phyloP scores from a whole-genome alignment of 2,888 invertebrate genomes.

The Choreutis nemorana region DNA sequence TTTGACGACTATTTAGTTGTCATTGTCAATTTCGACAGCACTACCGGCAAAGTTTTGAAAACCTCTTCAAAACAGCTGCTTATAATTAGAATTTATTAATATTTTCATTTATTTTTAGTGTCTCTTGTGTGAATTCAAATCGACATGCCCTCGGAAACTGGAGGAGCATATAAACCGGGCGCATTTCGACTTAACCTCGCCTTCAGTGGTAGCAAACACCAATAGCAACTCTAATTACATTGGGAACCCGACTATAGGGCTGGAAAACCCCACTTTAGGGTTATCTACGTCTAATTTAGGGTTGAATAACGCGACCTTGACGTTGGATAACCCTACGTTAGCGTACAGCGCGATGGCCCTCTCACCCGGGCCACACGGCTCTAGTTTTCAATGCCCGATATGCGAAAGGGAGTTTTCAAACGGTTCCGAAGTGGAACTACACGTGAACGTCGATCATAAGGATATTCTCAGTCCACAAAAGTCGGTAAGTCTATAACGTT shows the following conservation, averaged over 20 bases:
- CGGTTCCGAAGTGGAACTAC: slow-evolving; percentile 81
- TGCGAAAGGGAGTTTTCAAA: slow-evolving; percentile 77
- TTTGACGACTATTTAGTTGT: too few relatives aligned
- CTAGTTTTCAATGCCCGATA: slow-evolving; percentile 77
- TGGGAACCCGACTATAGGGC: slow-evolving; percentile 34
- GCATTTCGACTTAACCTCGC: slow-evolving; percentile 83
- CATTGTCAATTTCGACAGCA: too few relatives aligned
- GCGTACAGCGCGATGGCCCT: slow-evolving; percentile 46
- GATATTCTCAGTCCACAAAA: slow-evolving; percentile 78
- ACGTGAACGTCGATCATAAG: slow-evolving; percentile 85
- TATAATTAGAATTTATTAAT: too few relatives aligned
- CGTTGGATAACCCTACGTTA: slow-evolving; percentile 27
- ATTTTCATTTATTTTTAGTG: slow-evolving; percentile 64
- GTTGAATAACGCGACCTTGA: slow-evolving; percentile 9
- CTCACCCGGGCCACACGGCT: slow-evolving; percentile 52
- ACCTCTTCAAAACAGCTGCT: too few relatives aligned
- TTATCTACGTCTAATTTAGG: slow-evolving; percentile 6
- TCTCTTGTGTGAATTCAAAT: slow-evolving; percentile 79
- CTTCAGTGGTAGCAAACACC: slow-evolving; percentile 62
- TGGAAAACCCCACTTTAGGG: slow-evolving; percentile 36
- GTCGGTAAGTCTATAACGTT: slow-evolving; percentile 24
- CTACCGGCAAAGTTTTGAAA: too few relatives aligned
- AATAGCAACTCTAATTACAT: slow-evolving; percentile 31
- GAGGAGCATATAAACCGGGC: slow-evolving; percentile 87
- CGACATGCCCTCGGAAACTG: slow-evolving; percentile 75